These are phyloP conservation scores for Drosophila persimilis DNA, from an alignment of 1,140 invertebrate genomes.

Conservation along the genomic window DNA sequence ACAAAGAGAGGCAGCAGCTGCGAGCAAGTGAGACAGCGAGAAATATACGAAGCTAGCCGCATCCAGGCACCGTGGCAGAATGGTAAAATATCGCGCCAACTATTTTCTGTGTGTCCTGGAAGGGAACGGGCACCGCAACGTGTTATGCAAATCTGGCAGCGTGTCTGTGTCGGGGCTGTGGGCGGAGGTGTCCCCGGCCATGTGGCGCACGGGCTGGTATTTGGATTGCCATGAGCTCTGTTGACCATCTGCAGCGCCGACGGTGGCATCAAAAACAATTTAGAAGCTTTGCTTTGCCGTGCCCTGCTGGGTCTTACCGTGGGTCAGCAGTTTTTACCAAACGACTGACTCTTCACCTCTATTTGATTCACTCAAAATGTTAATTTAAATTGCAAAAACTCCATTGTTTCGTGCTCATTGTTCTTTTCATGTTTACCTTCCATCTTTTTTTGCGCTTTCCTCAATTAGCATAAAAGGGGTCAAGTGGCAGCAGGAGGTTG, in stretches of 20 bases:
- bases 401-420: slow-evolving; percentile 62
- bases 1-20: slow-evolving; percentile 6
- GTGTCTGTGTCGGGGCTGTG: background rate
- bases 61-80: slow-evolving; percentile 50
- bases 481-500: slow-evolving; percentile 10
- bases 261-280: slow-evolving; percentile 68
- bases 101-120: background rate
- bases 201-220: slow-evolving; percentile 32
- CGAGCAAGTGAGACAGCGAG: background rate
- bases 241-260: slow-evolving; percentile 30
- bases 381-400: slow-evolving; percentile 75
- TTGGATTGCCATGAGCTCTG: slow-evolving; percentile 37
- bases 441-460: slow-evolving; percentile 25
- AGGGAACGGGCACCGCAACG: slow-evolving; percentile 25
- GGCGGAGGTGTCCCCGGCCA: slow-evolving; percentile 3
- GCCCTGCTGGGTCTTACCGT: slow-evolving; percentile 29
- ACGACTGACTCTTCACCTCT: slow-evolving; percentile 17
- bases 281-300: slow-evolving; percentile 35
- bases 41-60: slow-evolving; percentile 51
- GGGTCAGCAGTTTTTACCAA: slow-evolving; percentile 12
- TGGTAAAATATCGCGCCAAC: slow-evolving; percentile 43
- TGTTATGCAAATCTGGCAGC: slow-evolving; percentile 65
- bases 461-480: slow-evolving; percentile 60
- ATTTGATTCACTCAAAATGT: slow-evolving; percentile 77
- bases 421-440: slow-evolving; percentile 27